These are phyloP conservation scores for Saturnia pavonia DNA, from an alignment of 2,888 invertebrate species.

Conservation along the genomic window DNA sequence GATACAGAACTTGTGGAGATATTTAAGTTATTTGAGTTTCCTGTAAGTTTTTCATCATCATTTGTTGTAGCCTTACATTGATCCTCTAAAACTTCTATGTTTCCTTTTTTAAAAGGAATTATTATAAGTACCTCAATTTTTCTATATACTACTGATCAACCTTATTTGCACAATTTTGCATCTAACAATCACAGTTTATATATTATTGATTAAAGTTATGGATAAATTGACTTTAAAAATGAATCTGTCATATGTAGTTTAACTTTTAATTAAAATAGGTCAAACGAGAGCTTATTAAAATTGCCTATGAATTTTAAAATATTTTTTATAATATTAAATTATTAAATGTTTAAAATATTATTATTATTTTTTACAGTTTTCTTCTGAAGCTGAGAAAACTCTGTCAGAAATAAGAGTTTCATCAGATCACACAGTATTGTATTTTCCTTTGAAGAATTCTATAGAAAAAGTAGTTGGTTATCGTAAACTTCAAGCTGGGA, in stretches of 20 bases:
- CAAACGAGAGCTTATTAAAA: neutral
- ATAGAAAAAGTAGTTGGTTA: conserved; percentile 85
- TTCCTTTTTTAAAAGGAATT: neutral
- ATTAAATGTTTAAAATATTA: too few relatives aligned
- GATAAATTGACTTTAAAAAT: neutral
- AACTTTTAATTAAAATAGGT: neutral
- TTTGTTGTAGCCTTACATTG: neutral
- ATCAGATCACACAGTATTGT: conserved; percentile 75
- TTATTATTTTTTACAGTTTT: conserved; percentile 60
- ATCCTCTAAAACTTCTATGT: neutral
- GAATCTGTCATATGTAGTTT: neutral
- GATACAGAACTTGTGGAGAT: conserved; percentile 69
- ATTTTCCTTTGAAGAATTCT: conserved; percentile 85
- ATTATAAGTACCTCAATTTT: too few relatives aligned
- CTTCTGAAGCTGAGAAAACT: conserved; percentile 67
- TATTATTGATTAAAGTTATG: neutral
- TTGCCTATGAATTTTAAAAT: neutral
- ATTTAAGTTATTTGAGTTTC: conserved; percentile 80
- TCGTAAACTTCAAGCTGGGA: conserved; percentile 77
- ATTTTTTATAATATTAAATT: neutral
- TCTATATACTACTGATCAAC: too few relatives aligned
- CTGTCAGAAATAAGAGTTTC: conserved; percentile 82
- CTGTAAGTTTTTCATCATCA: conserved; percentile 66
- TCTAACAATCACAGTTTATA: neutral
- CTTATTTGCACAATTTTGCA: neutral